Evolutionary conservation across 2,888 invertebrate species (phyloP).

Genomic region (Fragum whitleyi): DNA sequence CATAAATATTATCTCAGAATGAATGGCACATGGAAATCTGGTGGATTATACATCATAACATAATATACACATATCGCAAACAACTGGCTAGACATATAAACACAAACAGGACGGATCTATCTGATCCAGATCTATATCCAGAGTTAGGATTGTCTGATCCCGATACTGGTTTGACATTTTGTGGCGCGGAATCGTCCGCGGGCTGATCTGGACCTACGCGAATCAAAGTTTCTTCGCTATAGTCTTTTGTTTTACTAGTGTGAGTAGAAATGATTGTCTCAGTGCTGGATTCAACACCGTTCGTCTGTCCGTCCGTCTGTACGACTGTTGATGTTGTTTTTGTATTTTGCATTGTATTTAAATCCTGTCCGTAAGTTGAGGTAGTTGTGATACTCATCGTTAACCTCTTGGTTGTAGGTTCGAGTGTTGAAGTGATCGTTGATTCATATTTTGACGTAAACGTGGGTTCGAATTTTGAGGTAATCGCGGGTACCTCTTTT

Average conservation of each 20-base stretch:
- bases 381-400: not conserved
- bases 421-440: not conserved
- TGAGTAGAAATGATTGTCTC: not conserved
- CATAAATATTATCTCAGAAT: no score
- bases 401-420: not conserved
- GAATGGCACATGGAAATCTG: no score
- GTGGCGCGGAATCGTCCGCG: not conserved
- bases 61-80: not conserved
- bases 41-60: not conserved
- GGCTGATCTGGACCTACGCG: not conserved
- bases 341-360: not conserved
- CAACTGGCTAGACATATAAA: not conserved
- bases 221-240: not conserved
- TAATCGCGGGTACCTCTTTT: not conserved
- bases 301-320: not conserved
- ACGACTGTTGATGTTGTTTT: not conserved
- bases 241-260: not conserved
- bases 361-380: not conserved
- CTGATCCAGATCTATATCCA: not conserved
- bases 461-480: not conserved
- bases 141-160: slow-evolving; percentile 17
- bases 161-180: not conserved
- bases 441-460: not conserved
- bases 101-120: not conserved
- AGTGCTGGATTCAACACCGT: not conserved